Conservation (phyloP, 2,797 vertebrate species). For the Alectoris magna region DNA sequence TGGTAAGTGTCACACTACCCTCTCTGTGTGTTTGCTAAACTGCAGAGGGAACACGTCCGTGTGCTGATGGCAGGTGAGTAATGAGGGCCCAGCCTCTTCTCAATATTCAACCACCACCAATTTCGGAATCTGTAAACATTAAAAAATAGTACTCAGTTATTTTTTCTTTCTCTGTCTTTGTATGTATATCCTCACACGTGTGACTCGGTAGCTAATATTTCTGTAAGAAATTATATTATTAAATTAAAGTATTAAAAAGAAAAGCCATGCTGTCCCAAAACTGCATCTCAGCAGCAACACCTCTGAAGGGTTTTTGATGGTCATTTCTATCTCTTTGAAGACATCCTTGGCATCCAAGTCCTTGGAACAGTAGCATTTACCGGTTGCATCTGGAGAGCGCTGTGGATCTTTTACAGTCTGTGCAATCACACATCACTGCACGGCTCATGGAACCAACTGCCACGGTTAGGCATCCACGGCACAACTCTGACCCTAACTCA, state of each 20-base stretch:
- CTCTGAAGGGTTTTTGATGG: not conserved
- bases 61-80: conserved; percentile 13
- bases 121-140: conserved; percentile 2
- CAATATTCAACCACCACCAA: not conserved
- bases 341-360: not conserved
- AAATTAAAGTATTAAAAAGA: not conserved
- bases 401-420: not conserved
- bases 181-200: not conserved
- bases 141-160: not conserved
- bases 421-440: rapidly evolving
- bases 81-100: conserved; percentile 5
- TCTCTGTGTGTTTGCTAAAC: not conserved
- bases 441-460: not conserved
- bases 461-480: not conserved
- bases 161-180: not conserved
- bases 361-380: not conserved
- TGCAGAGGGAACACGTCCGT: not conserved
- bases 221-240: not conserved
- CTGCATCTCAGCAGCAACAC: not conserved
- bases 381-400: not conserved
- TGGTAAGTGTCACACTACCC: not conserved
- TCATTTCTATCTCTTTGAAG: conserved; percentile 1
- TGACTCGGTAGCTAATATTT: not conserved
- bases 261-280: not conserved
- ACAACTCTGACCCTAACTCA: not conserved